These are phyloP conservation scores for Conus ventricosus DNA, from an alignment of 1,140 invertebrate genomes.

Conservation along the genomic window DNA sequence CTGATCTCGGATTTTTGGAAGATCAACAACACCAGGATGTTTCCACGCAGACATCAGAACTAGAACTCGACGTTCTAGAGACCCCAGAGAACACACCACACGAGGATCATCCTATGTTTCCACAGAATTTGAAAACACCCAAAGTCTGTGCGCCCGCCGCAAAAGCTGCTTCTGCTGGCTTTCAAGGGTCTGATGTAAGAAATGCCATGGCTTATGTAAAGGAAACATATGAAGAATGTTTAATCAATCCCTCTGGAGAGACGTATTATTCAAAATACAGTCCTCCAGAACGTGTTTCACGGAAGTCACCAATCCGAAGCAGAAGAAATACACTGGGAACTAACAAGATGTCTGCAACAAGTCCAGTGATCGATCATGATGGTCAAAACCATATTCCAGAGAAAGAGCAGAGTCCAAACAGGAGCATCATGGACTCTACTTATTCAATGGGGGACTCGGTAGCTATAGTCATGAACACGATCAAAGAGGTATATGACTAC, in stretches of 20 bases:
- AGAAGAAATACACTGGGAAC: not conserved
- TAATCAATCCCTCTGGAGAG: not conserved
- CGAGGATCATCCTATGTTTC: not conserved
- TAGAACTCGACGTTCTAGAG: not conserved
- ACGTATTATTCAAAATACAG: not conserved
- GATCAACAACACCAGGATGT: not conserved
- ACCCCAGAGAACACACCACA: not conserved
- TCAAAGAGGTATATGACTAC: not conserved
- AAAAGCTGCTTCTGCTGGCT: not conserved
- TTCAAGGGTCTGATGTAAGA: not conserved
- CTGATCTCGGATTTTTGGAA: not conserved
- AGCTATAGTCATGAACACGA: not conserved
- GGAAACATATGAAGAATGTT: not conserved
- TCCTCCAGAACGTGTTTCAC: not conserved
- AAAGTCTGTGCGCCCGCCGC: not conserved
- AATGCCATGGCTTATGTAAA: not conserved
- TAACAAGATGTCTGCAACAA: not conserved
- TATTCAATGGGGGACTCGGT: not conserved
- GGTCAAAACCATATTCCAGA: not conserved
- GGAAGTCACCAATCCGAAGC: not conserved
- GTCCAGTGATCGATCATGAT: not conserved
- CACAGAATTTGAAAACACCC: not conserved
- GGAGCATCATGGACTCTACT: not conserved
- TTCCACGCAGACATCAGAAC: not conserved
- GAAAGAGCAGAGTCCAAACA: not conserved